Evolutionary conservation across 2,797 vertebrate genomes (phyloP).

Genomic region (Anableps anableps): DNA sequence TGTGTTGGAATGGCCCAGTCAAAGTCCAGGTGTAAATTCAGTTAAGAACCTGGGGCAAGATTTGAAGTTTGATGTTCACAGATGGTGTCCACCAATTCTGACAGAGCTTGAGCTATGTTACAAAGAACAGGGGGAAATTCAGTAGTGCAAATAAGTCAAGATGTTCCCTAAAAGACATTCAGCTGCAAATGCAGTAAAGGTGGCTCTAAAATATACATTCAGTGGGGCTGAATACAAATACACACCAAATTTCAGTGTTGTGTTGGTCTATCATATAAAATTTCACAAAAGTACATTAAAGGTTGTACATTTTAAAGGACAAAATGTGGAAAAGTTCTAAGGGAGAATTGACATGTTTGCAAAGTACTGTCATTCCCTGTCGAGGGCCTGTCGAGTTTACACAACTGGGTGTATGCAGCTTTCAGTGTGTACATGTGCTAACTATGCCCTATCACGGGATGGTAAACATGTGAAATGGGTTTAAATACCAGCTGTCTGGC

Average conservation of each 20-base stretch:
- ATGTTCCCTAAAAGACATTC: too few species aligned
- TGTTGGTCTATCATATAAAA: not conserved
- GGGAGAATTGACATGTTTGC: not conserved
- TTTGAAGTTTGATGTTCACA: too few species aligned
- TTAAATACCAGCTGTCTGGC: slow-evolving; percentile 61
- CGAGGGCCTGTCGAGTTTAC: slow-evolving; percentile 1
- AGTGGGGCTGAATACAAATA: not conserved
- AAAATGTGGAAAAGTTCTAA: not conserved
- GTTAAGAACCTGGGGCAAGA: too few species aligned
- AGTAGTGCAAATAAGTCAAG: too few species aligned
- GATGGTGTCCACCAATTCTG: too few species aligned
- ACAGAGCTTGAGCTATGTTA: not conserved
- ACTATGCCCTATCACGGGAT: slow-evolving; percentile 58
- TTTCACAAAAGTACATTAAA: not conserved
- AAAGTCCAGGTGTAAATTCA: too few species aligned
- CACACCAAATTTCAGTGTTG: not conserved
- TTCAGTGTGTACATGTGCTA: slow-evolving; percentile 51
- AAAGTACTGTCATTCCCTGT: not conserved
- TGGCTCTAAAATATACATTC: too few species aligned
- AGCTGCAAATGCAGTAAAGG: too few species aligned
- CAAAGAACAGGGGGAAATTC: too few species aligned
- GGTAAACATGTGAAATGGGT: slow-evolving; percentile 66
- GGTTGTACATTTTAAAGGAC: not conserved
- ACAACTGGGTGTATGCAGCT: slow-evolving; percentile 42
- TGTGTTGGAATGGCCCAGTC: too few species aligned